Conservation (phyloP, 2,113 vertebrate species). For the Pipa parva region DNA sequence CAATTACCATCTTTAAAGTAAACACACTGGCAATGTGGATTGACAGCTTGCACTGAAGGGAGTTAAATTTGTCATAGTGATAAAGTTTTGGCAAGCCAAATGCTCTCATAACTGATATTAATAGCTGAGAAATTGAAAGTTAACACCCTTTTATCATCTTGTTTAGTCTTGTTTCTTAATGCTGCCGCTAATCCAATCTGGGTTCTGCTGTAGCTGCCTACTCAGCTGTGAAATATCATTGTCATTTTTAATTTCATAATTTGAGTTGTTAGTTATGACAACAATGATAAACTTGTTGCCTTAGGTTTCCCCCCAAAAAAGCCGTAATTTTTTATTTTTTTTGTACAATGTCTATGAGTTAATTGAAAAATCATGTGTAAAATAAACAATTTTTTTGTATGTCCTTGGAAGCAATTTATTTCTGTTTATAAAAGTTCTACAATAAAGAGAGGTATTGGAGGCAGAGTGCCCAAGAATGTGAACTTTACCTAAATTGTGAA, state of each 20-base stretch:
- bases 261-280: neutral
- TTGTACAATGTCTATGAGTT: no score
- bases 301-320: no score
- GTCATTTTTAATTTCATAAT: constrained; percentile 1
- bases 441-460: no score
- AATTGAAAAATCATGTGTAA: no score
- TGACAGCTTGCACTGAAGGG: constrained; percentile 33
- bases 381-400: no score
- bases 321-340: no score
- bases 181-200: constrained; percentile 15
- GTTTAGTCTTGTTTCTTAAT: constrained; percentile 37
- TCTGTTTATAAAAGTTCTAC: no score
- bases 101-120: constrained; percentile 33
- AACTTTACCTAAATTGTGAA: no score
- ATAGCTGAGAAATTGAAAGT: constrained; percentile 26
- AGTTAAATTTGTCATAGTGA: constrained; percentile 33
- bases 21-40: constrained; percentile 49
- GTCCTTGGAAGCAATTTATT: no score
- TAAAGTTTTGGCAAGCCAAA: neutral
- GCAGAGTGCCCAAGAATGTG: no score
- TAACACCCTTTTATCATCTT: constrained; percentile 20
- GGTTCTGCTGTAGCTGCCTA: neutral
- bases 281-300: no score
- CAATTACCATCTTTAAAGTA: constrained; percentile 59
- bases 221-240: constrained; percentile 8